Conservation (phyloP, 2,888 invertebrate genomes). For the Orthonevra nobilis region DNA sequence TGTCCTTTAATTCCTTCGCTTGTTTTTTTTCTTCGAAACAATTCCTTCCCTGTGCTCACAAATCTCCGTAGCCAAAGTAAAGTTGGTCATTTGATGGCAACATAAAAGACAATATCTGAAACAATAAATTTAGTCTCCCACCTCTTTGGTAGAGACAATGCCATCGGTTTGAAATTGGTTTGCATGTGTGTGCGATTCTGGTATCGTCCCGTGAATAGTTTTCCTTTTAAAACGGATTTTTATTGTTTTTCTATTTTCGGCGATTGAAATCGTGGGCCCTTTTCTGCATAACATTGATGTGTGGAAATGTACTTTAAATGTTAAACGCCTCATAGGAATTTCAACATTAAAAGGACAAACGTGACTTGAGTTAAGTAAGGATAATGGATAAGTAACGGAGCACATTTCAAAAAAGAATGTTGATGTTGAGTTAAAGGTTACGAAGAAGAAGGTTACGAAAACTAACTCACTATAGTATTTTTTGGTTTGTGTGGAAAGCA, state of each 20-base stretch:
- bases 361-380: background rate
- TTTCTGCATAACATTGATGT: conserved; percentile 58
- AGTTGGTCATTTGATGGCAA: conserved; percentile 69
- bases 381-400: background rate
- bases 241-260: conserved; percentile 68
- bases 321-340: conserved; percentile 65
- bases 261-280: conserved; percentile 66
- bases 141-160: conserved; percentile 32
- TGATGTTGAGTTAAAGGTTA: too few species aligned
- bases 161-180: background rate
- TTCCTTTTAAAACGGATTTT: conserved; percentile 56
- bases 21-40: conserved; percentile 19
- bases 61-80: conserved; percentile 51
- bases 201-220: conserved; percentile 60
- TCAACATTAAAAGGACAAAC: conserved; percentile 43
- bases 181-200: conserved; percentile 6
- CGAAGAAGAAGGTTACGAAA: too few species aligned
- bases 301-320: conserved; percentile 69
- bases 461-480: too few species aligned
- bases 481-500: too few species aligned
- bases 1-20: too few species aligned
- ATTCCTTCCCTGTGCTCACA: conserved; percentile 48
- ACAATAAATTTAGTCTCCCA: conserved; percentile 67
- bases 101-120: conserved; percentile 70
- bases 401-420: conserved; percentile 51